phyloP scores from a whole-genome alignment of 2,113 vertebrate genomes.

The Gallinago jamesoni region DNA sequence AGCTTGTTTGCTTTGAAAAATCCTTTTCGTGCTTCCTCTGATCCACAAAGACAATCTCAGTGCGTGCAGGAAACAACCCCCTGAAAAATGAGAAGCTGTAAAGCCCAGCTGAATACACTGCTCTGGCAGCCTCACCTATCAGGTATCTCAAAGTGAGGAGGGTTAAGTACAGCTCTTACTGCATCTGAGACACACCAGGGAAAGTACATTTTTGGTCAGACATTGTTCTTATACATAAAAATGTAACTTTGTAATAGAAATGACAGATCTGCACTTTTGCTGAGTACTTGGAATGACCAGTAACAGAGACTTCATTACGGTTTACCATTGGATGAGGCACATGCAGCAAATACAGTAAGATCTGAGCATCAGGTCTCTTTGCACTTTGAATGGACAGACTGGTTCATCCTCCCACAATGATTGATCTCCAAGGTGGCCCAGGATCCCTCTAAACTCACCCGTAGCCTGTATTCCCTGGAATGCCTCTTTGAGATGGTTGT shows the following conservation, averaged over 20 bases:
- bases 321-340: not conserved
- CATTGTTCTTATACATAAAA: not conserved
- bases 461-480: not conserved
- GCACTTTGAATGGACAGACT: not conserved
- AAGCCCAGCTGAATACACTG: not conserved
- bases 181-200: not conserved
- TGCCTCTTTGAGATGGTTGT: not conserved
- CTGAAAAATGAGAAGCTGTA: not conserved
- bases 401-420: not conserved
- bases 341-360: not conserved
- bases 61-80: not conserved
- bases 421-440: not conserved
- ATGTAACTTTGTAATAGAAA: not conserved
- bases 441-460: not conserved
- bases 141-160: not conserved
- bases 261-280: not conserved
- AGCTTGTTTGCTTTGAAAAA: constrained; percentile 4
- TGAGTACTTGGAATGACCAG: not conserved
- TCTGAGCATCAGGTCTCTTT: not conserved
- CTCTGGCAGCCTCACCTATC: not conserved
- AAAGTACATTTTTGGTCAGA: not conserved
- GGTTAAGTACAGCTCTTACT: not conserved
- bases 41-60: not conserved
- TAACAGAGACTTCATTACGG: not conserved
- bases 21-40: not conserved